Evolutionary conservation across 2,113 vertebrate species (phyloP), one percentile per base, ranked within the genome.

Genomic region (Taurulus bubalis): DNA sequence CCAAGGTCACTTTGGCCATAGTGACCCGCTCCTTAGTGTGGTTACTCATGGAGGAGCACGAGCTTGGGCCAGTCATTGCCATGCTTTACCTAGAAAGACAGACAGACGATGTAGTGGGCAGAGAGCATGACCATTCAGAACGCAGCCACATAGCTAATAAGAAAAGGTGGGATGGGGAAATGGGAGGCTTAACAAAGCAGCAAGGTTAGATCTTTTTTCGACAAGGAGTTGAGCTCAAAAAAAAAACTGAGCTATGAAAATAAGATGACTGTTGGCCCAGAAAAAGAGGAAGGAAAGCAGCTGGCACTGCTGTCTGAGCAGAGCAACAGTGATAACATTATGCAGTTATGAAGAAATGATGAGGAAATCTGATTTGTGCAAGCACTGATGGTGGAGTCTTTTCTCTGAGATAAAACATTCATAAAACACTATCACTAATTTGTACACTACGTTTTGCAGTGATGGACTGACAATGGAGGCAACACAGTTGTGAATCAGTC

Each of bases 11-110:
- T 92, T 99, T 99, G 70, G 98, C 98, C 97, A 99, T 98, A 0
- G 98, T 99, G 74, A 99, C 98, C 24, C 98, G 91, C 89, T 99
- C 98, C 93, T 99, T 99, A 70, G 98, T 99, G 94, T 99, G 98
- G 83, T 98, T 99, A 85, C 98, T 99, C 98, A 99, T 99, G 53
- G 98, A 96, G 0, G 97, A 96, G 86, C 96, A 99, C 0, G 97
- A 96, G 32, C 96, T 97, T 10, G 97, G 97, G 71, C 97, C 96
- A 0, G 98, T 99, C 98, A 99, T 98, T 60, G 98, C 98, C 98
- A 99, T 99, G 94, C 95, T 96, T 89, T 96, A 69, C 79, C 55
- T 83, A 80, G 45, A 82, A 62, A 77, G 2, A 53, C 6, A 56
- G 14, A 55, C 18, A 66, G 11, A 58, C 1, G 0, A 68, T 11